Evolutionary conservation across 2,888 invertebrate genomes (phyloP).

Genomic region (Patella caerulea): DNA sequence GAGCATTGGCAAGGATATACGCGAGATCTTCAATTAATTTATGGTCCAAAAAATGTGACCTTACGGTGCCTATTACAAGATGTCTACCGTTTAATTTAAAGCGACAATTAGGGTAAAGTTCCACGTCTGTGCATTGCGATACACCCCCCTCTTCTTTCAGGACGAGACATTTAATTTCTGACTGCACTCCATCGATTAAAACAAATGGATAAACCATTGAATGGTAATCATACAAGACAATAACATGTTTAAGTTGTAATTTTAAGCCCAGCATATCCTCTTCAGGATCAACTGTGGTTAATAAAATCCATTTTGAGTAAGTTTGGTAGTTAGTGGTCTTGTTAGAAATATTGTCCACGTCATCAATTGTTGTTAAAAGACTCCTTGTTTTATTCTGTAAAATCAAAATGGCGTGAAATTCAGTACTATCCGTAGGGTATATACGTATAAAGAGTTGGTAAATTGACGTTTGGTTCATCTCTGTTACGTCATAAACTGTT

Average conservation of each 20-base stretch:
- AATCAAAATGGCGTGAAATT: no score
- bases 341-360: neutral
- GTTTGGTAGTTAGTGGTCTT: neutral
- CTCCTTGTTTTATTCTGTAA: no score
- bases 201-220: no score
- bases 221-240: no score
- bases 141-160: neutral
- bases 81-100: neutral
- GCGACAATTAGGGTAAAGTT: neutral
- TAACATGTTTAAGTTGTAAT: no score
- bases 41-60: neutral
- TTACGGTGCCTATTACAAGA: neutral
- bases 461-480: neutral
- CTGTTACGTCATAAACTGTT: neutral
- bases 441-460: no score
- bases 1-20: neutral
- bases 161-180: no score
- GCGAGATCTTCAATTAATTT: neutral
- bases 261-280: no score
- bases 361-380: neutral
- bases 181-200: no score
- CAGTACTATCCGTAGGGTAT: no score
- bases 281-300: no score
- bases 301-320: neutral
- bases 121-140: neutral